These are phyloP conservation scores for Philaenus spumarius DNA, from an alignment of 1,140 invertebrate species.

Conservation along the genomic window DNA sequence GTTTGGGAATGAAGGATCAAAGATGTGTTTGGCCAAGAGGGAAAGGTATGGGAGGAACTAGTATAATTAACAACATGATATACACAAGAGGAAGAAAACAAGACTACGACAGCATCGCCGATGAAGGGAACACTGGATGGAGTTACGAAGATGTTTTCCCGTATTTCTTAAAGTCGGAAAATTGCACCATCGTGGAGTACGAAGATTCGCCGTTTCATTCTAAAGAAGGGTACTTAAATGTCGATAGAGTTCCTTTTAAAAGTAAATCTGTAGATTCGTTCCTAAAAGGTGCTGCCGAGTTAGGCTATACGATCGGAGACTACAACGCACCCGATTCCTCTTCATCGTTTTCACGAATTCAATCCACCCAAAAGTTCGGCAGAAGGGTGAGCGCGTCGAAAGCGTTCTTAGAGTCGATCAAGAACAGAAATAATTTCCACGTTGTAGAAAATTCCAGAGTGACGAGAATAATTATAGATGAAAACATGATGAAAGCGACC, in stretches of 20 bases:
- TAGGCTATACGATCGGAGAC: slow-evolving; percentile 47
- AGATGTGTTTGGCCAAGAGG: slow-evolving; percentile 29
- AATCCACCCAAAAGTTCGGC: slow-evolving; percentile 54
- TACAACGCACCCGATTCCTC: slow-evolving; percentile 46
- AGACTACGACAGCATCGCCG: slow-evolving; percentile 65
- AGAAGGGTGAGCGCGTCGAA: slow-evolving; percentile 53
- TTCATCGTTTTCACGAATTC: slow-evolving; percentile 56
- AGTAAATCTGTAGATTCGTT: slow-evolving; percentile 46
- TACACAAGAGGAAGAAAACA: slow-evolving; percentile 61
- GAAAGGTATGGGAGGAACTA: slow-evolving; percentile 58
- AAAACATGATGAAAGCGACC: slow-evolving; percentile 47
- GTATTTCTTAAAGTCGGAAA: slow-evolving; percentile 78
- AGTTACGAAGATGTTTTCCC: slow-evolving; percentile 71
- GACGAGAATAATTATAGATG: slow-evolving; percentile 58
- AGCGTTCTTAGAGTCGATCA: slow-evolving; percentile 49
- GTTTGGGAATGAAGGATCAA: slow-evolving; percentile 35
- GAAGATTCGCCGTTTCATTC: slow-evolving; percentile 54
- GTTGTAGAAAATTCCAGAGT: slow-evolving; percentile 58
- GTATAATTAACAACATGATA: slow-evolving; percentile 74
- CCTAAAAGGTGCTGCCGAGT: slow-evolving; percentile 47
- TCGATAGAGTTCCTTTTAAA: slow-evolving; percentile 53
- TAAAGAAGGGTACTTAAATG: slow-evolving; percentile 56
- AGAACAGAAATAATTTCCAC: slow-evolving; percentile 57
- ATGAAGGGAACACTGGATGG: slow-evolving; percentile 79
- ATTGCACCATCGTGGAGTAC: slow-evolving; percentile 41